phyloP scores from a whole-genome alignment of 1,140 invertebrate genomes.

The Dendrolimus kikuchii region DNA sequence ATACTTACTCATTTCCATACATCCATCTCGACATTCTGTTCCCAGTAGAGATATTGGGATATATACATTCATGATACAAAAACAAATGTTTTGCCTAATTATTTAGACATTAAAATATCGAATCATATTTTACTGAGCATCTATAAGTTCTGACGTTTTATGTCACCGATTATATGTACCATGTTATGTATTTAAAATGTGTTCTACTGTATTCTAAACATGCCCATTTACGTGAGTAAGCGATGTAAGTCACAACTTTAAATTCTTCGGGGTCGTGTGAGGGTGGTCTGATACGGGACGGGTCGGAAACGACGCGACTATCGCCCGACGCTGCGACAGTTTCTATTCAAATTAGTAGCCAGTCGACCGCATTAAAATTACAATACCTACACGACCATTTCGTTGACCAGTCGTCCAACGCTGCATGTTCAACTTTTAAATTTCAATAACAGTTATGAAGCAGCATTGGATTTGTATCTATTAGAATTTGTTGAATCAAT shows the following conservation, averaged over 20 bases:
- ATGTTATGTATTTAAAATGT: too few species aligned
- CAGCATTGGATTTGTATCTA: slow-evolving; percentile 10
- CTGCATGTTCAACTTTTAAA: neutral
- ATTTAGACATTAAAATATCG: too few species aligned
- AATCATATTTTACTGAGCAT: too few species aligned
- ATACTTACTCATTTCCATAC: too few species aligned
- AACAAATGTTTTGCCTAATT: too few species aligned
- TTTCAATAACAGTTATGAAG: neutral
- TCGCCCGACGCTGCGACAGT: slow-evolving; percentile 25
- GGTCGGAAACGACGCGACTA: slow-evolving; percentile 28
- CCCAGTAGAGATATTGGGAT: too few species aligned
- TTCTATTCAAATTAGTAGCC: slow-evolving; percentile 38
- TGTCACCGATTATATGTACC: too few species aligned
- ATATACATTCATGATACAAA: too few species aligned
- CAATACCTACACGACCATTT: slow-evolving; percentile 1
- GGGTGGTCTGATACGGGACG: slow-evolving; percentile 23
- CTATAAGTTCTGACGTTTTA: too few species aligned
- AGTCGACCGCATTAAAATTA: slow-evolving; percentile 11
- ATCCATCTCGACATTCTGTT: too few species aligned
- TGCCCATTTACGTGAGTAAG: slow-evolving; percentile 20
- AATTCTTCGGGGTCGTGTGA: slow-evolving; percentile 22
- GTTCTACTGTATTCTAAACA: neutral
- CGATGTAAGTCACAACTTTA: slow-evolving; percentile 19
- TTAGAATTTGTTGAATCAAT: neutral
- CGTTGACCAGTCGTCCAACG: slow-evolving; percentile 11